Evolutionary conservation across 2,888 invertebrate genomes (phyloP).

Genomic region (Sinhomidia bicolor): DNA sequence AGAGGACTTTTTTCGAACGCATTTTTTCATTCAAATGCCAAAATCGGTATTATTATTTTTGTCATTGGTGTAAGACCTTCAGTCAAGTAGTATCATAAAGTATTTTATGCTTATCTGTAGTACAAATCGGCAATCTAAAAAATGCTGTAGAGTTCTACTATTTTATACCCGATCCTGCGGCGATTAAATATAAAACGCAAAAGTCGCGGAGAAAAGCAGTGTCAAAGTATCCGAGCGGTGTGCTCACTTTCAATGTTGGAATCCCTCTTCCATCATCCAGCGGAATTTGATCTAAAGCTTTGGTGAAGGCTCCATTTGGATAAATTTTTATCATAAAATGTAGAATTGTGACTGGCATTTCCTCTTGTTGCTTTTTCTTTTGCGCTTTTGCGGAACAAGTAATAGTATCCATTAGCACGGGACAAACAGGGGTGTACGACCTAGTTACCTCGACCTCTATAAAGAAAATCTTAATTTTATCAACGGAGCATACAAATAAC

Average conservation of each 20-base stretch:
- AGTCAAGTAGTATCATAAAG: background rate
- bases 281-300: slow-evolving; percentile 14
- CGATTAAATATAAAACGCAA: slow-evolving; percentile 29
- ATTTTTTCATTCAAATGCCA: background rate
- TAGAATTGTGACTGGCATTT: background rate
- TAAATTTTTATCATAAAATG: slow-evolving; percentile 67
- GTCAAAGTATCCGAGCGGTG: slow-evolving; percentile 54
- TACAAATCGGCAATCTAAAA: background rate
- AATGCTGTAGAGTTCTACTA: background rate
- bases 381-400: background rate
- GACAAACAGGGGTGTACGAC: slow-evolving; percentile 54
- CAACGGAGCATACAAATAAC: background rate
- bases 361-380: slow-evolving; percentile 11
- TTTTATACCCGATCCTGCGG: slow-evolving; percentile 50
- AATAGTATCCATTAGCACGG: background rate
- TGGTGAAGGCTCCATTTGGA: slow-evolving; percentile 29
- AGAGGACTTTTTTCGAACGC: slow-evolving; percentile 20
- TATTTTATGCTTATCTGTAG: background rate
- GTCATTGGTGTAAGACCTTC: slow-evolving; percentile 62
- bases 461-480: background rate
- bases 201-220: slow-evolving; percentile 37
- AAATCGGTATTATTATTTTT: slow-evolving; percentile 45
- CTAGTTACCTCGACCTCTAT: background rate
- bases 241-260: slow-evolving; percentile 47
- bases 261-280: slow-evolving; percentile 57